Base-by-base conservation (phyloP, 1,140 invertebrate species). In the Ceratitis capitata region DNA sequence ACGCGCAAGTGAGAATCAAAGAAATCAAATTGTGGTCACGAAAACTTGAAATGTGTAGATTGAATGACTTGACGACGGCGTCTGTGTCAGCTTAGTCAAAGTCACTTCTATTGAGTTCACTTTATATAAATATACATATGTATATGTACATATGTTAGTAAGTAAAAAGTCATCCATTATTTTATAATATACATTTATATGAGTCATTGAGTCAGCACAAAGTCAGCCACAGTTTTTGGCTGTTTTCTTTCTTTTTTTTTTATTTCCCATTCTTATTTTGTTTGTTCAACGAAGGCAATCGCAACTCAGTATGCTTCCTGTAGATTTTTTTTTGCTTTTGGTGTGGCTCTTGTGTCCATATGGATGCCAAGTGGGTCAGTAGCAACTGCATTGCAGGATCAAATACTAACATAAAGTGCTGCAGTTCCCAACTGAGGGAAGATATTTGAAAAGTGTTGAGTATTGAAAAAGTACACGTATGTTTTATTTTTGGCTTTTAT, bases 11-110 rank as follows among this genome's bases (percentile, higher is more conserved):
- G 32, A 78, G 39, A 45, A 78, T 45, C 23, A 78, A 78, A 78
- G 39, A 9, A 78, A 78, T 78, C 35, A 45, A 78, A 78, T 78
- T 78, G 39, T 74, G 35, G 69, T 42, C 5, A 74, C 69, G 39
- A 78, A 42, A 78, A 78, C 29, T 23, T 39, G 39, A 42, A 47
- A 78, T 12, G 32, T 47, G 39, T 78, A 47, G 23, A 5, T 45
- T 23, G 42, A 2, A 45, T 78, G 69, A 45, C 69, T n/a, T n/a
- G n/a, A n/a, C 69, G 69, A 45, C 39, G 39, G n/a, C 69, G 69
- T 78, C 69, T 78, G 6, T 47, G 6, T 47, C 69, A 78, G 39
- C 39, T 78, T 35, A 5, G 19, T 10, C 69, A 47, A n/a, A 47
- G 61, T 12, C 35, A 45, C n/a, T 78, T 78, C 69, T 78, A 78